Base-by-base conservation (phyloP, 2,797 vertebrate genomes). In the Scleropages formosus region DNA sequence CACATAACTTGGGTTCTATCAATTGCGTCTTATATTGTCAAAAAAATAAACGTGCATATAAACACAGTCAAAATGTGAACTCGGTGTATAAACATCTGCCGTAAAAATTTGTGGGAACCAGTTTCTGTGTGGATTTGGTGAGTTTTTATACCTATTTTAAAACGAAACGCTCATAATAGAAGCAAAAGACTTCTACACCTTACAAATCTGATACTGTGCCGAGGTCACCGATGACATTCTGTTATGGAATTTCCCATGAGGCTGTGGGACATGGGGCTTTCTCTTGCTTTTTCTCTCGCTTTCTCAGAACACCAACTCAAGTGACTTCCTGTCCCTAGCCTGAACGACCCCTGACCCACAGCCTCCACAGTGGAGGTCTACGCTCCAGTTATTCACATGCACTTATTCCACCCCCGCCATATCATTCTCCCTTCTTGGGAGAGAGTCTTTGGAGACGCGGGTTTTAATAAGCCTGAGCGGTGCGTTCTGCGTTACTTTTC, bases 271-370 rank as follows among this genome's bases (percentile, higher is more conserved):
- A 24, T 49, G 22, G 15, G 31, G 39, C 49, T 49, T 39, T 56
- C 69, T 61, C 74, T 69, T 13, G 8, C 61, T 51, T 12, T 65
- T 13, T 49, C 15, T 60, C 53, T 64, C 46, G 53, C 27, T 27
- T 71, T 51, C 68, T 78, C 53, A 26, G 61, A 72, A 47, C 13
- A 61, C 44, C 31, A 68, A 71, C 68, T 62, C 18, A 11, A 61
- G 72, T 74, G 44, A 74, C 75, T 79, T 79, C 78, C 78, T 77
- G 78, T 79, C 49, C 72, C 75, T 62, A 51, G 67, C 59, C 61
- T 70, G 49, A 68, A 46, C 72, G 75, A 74, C 67, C 78, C 60
- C 65, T 77, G 51, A 74, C 66, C 78, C 67, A 31, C 47, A 27
- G 65, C 78, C 65, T 69, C 26, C 64, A 49, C 72, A 60, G 31